phyloP scores from a whole-genome alignment of 1,140 invertebrate species.

The Tribolium madens region DNA sequence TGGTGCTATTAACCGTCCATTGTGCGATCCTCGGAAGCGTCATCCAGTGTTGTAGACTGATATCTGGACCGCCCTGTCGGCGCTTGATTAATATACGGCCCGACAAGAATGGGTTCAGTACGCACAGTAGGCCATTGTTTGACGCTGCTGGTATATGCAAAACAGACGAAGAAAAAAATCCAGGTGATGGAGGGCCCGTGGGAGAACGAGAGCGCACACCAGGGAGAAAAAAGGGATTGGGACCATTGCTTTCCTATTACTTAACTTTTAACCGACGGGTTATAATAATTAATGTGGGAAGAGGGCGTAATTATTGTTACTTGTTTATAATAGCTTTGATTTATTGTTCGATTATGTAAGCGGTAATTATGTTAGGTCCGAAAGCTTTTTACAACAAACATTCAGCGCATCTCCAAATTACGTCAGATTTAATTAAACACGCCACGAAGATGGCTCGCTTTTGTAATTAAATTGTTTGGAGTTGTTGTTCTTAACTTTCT shows the following conservation, averaged over 20 bases:
- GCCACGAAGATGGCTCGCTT: slow-evolving; percentile 3
- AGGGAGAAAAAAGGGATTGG: not conserved
- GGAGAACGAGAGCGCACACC: not conserved
- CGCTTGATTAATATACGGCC: slow-evolving; percentile 49
- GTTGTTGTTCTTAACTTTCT: not conserved
- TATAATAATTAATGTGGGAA: slow-evolving; percentile 26
- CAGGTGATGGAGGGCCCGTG: slow-evolving; percentile 43
- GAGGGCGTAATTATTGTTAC: slow-evolving; percentile 34
- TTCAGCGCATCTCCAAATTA: slow-evolving; percentile 6
- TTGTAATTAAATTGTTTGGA: slow-evolving; percentile 22
- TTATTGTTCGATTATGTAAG: slow-evolving; percentile 25
- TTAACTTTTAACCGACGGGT: not conserved
- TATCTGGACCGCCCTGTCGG: slow-evolving; percentile 49
- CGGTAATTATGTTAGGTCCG: not conserved
- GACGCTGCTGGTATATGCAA: slow-evolving; percentile 36
- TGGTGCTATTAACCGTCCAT: slow-evolving; percentile 39
- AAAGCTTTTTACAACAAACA: not conserved
- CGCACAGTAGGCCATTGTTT: slow-evolving; percentile 44
- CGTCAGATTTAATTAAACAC: slow-evolving; percentile 25
- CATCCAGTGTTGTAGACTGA: slow-evolving; percentile 32
- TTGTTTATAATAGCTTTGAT: slow-evolving; percentile 12
- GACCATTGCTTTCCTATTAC: slow-evolving; percentile 24
- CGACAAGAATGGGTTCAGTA: slow-evolving; percentile 45
- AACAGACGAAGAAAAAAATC: slow-evolving; percentile 32
- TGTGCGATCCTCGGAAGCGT: slow-evolving; percentile 38